Conservation (phyloP, 2,797 vertebrate species). For the Epinephelus awoara region DNA sequence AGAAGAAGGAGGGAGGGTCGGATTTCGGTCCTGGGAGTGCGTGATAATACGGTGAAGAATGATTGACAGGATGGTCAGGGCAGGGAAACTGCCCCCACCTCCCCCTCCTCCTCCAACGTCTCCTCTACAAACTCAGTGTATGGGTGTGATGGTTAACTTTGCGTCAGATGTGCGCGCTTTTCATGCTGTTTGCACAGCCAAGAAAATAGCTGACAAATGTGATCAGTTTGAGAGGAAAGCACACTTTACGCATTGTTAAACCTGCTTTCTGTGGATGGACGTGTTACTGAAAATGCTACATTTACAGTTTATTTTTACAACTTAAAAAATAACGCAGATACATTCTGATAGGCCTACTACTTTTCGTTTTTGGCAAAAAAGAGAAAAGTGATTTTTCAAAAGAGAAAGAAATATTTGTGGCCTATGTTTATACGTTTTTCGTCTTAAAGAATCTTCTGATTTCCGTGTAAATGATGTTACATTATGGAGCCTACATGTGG, state of each 20-base stretch:
- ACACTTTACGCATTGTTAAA: not conserved
- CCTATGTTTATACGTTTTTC: not conserved
- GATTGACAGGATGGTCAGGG: constrained; percentile 32
- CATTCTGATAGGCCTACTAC: too few relatives aligned
- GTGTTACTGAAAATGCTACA: not conserved
- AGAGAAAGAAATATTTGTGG: too few relatives aligned
- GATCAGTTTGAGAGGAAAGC: not conserved
- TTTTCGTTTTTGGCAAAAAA: not conserved
- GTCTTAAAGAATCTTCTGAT: not conserved
- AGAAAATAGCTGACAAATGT: not conserved
- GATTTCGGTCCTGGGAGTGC: too few relatives aligned
- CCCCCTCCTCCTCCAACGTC: not conserved
- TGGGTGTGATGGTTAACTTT: not conserved
- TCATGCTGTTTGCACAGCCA: not conserved
- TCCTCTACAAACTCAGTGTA: not conserved
- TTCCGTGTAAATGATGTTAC: not conserved
- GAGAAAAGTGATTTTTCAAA: not conserved
- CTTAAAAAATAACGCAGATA: not conserved
- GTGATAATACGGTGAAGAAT: not conserved
- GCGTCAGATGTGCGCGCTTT: not conserved
- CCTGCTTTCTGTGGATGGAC: not conserved
- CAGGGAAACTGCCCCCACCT: not conserved
- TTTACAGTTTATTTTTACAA: not conserved
- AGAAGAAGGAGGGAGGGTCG: too few relatives aligned
- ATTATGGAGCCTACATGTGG: not conserved